phyloP scores from a whole-genome alignment of 2,797 vertebrate genomes.

The Myotis planiceps region DNA sequence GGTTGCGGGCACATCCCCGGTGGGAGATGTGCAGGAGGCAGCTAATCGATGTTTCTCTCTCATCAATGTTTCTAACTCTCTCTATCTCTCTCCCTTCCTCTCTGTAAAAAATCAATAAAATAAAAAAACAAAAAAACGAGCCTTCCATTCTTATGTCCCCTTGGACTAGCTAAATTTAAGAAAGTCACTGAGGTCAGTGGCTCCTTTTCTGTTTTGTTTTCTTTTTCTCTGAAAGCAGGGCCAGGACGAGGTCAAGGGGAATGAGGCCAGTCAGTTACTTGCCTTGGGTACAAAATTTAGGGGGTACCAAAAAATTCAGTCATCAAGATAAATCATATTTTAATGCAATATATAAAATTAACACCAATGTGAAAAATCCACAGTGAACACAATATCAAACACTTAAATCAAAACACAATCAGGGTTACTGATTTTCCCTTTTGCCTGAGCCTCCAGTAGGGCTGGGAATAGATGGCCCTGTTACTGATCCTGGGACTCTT shows the following conservation, averaged over 20 bases:
- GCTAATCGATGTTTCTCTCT: too few species aligned
- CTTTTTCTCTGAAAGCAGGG: neutral
- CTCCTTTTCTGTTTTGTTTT: neutral
- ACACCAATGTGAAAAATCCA: neutral
- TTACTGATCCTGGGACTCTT: neutral
- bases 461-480: neutral
- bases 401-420: neutral
- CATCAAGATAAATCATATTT: neutral
- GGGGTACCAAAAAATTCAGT: neutral
- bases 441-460: neutral
- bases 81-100: too few species aligned
- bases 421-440: neutral
- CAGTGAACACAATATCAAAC: neutral
- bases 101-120: too few species aligned
- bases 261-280: neutral
- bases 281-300: neutral
- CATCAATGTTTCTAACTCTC: too few species aligned
- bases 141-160: neutral
- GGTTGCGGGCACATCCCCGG: too few species aligned
- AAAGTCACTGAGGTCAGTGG: neutral
- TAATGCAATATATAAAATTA: neutral
- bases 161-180: neutral
- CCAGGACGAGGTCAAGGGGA: neutral
- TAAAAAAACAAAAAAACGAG: too few species aligned
- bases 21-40: too few species aligned